phyloP scores from a whole-genome alignment of 2,797 vertebrate genomes.

The Arrhamphus sclerolepis region DNA sequence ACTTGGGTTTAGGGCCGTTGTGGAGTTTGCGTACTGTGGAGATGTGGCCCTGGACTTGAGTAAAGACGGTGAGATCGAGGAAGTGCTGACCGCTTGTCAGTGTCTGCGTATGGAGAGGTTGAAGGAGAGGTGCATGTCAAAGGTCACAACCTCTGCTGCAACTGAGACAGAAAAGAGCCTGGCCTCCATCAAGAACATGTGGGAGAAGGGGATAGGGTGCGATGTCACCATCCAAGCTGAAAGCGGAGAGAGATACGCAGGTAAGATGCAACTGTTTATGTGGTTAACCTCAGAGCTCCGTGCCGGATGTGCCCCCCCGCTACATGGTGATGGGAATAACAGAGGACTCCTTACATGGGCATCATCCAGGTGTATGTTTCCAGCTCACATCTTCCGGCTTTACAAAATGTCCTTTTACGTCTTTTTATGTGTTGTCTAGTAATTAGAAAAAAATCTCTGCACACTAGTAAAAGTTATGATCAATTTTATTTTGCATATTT shows the following conservation, averaged over 20 bases:
- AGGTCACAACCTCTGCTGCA: not conserved
- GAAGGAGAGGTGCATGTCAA: conserved; percentile 1
- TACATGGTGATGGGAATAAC: too few relatives aligned
- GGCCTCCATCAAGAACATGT: conserved; percentile 21
- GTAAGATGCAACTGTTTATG: conserved; percentile 4
- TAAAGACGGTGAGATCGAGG: conserved; percentile 3
- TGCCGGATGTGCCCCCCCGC: too few relatives aligned
- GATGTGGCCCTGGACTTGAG: conserved; percentile 6
- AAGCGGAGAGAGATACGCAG: conserved; percentile 32
- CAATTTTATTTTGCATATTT: too few relatives aligned
- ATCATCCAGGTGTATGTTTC: too few relatives aligned
- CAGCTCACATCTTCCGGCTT: too few relatives aligned
- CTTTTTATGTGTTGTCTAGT: too few relatives aligned
- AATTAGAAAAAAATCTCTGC: too few relatives aligned
- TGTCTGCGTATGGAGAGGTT: conserved; percentile 25
- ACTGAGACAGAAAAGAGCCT: conserved; percentile 23
- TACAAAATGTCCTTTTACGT: too few relatives aligned
- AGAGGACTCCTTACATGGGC: too few relatives aligned
- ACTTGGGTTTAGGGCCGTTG: conserved; percentile 14
- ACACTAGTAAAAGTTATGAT: too few relatives aligned
- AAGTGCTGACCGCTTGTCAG: conserved; percentile 16
- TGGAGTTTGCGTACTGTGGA: conserved; percentile 35
- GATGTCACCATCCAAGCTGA: conserved; percentile 36
- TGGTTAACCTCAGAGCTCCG: too few relatives aligned
- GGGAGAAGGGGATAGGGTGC: conserved; percentile 26